These are phyloP conservation scores for Cremastinae sp. DNA, from an alignment of 2,888 invertebrate genomes.

Conservation along the genomic window DNA sequence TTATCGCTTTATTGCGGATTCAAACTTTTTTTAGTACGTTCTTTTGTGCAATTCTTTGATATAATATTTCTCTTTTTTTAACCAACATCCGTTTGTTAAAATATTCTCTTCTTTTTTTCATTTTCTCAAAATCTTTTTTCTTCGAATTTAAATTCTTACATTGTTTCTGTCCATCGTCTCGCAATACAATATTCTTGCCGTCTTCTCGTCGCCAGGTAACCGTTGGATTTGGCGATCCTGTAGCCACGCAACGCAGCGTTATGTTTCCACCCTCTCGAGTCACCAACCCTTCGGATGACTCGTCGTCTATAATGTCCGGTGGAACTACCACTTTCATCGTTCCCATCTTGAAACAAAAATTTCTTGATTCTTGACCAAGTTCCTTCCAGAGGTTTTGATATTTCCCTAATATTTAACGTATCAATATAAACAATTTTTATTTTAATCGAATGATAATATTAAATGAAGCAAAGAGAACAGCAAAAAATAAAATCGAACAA, in stretches of 20 bases:
- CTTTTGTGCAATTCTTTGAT: too few species aligned
- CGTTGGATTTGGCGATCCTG: conserved; percentile 90
- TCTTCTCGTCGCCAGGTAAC: conserved; percentile 91
- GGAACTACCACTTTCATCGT: conserved; percentile 92
- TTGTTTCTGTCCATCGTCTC: conserved; percentile 82
- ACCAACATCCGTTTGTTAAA: not conserved
- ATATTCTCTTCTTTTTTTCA: not conserved
- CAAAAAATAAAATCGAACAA: too few species aligned
- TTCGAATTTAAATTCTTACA: conserved; percentile 65
- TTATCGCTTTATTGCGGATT: not conserved
- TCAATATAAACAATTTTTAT: too few species aligned
- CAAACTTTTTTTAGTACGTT: conserved; percentile 4
- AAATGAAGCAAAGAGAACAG: conserved; percentile 17
- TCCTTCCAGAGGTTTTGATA: too few species aligned
- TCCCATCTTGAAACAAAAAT: conserved; percentile 85
- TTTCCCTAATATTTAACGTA: too few species aligned
- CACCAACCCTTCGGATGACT: conserved; percentile 87
- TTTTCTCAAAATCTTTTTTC: not conserved
- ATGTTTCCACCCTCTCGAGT: conserved; percentile 91
- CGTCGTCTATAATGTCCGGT: conserved; percentile 91
- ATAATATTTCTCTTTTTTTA: too few species aligned
- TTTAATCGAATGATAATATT: conserved; percentile 9
- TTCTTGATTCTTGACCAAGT: too few species aligned
- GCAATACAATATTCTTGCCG: conserved; percentile 87
- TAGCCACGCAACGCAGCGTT: conserved; percentile 88